These are phyloP conservation scores for Zapus hudsonius DNA, from an alignment of 2,113 vertebrate genomes.

Conservation along the genomic window DNA sequence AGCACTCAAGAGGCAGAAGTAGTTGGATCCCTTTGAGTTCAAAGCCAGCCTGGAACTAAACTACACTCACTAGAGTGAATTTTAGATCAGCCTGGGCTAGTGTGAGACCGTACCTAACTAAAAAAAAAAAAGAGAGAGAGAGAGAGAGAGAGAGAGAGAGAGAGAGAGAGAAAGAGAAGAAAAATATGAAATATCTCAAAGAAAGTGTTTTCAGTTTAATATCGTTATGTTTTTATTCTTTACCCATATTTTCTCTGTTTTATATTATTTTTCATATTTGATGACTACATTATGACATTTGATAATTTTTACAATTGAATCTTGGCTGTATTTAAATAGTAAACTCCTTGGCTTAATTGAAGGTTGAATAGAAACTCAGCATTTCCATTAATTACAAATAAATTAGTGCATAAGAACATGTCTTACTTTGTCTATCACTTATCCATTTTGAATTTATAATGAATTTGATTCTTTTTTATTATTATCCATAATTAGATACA, in stretches of 20 bases:
- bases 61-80: too few relatives aligned
- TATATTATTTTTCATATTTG: slow-evolving; percentile 57
- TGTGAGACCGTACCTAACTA: too few relatives aligned
- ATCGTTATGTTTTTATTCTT: slow-evolving; percentile 71
- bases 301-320: not conserved
- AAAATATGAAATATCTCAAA: slow-evolving; percentile 35
- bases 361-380: not conserved
- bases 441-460: not conserved
- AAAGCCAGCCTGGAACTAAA: too few relatives aligned
- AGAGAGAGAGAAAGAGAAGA: too few relatives aligned
- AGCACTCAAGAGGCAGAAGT: too few relatives aligned
- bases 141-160: too few relatives aligned
- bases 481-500: too few relatives aligned
- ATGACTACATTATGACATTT: not conserved
- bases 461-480: too few relatives aligned
- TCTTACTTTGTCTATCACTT: not conserved
- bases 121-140: too few relatives aligned
- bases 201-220: slow-evolving; percentile 62
- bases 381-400: not conserved
- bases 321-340: not conserved
- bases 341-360: not conserved
- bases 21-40: too few relatives aligned
- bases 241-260: slow-evolving; percentile 54
- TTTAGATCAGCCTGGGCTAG: too few relatives aligned
- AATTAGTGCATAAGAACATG: not conserved